Base-by-base conservation (phyloP, 2,113 vertebrate species). In the Sebastes schlegelii region DNA sequence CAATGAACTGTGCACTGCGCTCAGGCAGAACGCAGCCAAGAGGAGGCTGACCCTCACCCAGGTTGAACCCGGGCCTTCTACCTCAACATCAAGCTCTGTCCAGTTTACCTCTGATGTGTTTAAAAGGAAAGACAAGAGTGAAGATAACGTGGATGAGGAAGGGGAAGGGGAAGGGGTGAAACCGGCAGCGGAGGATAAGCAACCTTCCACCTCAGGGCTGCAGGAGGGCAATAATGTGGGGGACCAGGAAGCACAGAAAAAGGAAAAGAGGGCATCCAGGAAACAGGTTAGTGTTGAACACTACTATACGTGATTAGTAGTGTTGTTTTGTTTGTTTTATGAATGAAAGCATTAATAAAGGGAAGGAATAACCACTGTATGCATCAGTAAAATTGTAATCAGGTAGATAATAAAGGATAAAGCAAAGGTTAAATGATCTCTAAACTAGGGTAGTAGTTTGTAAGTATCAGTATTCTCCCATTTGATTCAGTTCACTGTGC, bases 1-100 rank as follows among this genome's bases (percentile, higher is more conserved):
- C 79, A 97, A 95, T 0, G 97, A 98, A 83, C 95, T 98, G 58
- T 98, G 96, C 89, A 98, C 97, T 0, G 87, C 96, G 4, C 95
- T 98, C 26, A 96, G 93, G 82, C 96, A 97, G 87, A 95, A 97
- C 42, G 89, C 96, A 0, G 71, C 69, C 66, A 97, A 96, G 84
- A 95, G 87, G 69, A 89, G 82, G 85, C 88, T 75, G 68, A 55
- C 0, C 14, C 0, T 77, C 57, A 17, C 0, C 34, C 92, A 7
- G 86, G 77, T 55, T 2, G 61, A 80, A 66, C 12, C 80, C 0
- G 54, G 46, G 5, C 16, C 80, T 13, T 89, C 88, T 79, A 79
- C 87, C 79, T 82, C 88, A 21, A 0, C 86, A 1, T 19, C 74
- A 48, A 13, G 26, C 45, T 0, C 45, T 65, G 0, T 4, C 19